Evolutionary conservation across 2,113 vertebrate species (phyloP).

Genomic region (Macrotis lagotis): DNA sequence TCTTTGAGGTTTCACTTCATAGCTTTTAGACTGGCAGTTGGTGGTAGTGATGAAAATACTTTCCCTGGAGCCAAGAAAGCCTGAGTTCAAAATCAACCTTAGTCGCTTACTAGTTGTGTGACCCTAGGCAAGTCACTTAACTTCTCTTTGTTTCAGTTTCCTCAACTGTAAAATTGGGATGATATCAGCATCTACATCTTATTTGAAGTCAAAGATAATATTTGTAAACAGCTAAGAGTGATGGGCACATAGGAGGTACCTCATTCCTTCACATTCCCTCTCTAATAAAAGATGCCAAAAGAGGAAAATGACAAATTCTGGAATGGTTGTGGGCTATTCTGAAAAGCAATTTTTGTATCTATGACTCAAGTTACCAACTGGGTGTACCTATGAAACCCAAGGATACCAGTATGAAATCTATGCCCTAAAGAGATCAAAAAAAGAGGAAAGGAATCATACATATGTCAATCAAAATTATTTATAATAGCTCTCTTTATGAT

Average conservation of each 20-base stretch:
- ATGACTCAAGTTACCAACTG: not conserved
- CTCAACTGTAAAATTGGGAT: not conserved
- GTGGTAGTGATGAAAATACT: not conserved
- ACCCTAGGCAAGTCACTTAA: not conserved
- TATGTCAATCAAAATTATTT: not conserved
- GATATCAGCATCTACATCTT: not conserved
- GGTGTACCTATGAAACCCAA: not conserved
- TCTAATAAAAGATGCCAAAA: not conserved
- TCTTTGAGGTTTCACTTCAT: not conserved
- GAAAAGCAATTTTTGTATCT: not conserved
- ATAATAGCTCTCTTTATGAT: not conserved
- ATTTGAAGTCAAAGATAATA: not conserved
- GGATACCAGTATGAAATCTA: not conserved
- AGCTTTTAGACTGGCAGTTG: not conserved
- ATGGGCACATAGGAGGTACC: not conserved
- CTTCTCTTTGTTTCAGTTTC: not conserved
- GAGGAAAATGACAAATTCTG: not conserved
- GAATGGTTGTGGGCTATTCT: not conserved
- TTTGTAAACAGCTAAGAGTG: not conserved
- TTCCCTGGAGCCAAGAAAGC: not conserved
- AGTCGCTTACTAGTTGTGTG: not conserved
- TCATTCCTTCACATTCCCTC: not conserved
- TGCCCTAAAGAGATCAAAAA: not conserved
- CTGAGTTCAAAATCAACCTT: not conserved
- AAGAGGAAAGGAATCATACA: not conserved